These are phyloP conservation scores for Lumbricus terrestris DNA, from an alignment of 2,888 invertebrate genomes.

Conservation along the genomic window DNA sequence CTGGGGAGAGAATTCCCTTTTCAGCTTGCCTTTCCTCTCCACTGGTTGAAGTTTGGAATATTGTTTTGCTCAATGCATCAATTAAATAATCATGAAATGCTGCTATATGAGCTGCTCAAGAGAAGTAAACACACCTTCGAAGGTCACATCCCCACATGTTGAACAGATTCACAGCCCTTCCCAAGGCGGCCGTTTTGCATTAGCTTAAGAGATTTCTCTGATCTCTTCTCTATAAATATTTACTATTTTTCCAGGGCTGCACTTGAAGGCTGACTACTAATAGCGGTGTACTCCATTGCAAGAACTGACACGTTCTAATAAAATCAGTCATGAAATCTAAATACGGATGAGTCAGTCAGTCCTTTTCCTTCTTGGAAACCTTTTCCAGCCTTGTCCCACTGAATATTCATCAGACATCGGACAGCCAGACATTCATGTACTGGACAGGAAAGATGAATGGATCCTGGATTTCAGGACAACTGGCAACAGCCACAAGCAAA, in stretches of 20 bases:
- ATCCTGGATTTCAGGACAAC: neutral
- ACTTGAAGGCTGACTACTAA: no score
- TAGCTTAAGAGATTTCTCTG: no score
- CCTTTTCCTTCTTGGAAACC: neutral
- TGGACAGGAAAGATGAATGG: neutral
- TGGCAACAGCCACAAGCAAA: neutral
- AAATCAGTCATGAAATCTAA: neutral
- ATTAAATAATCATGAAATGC: no score
- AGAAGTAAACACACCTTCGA: no score
- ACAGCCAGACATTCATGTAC: neutral
- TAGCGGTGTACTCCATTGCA: neutral
- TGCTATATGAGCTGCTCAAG: no score
- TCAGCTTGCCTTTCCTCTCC: no score
- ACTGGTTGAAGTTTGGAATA: no score
- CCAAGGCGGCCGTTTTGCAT: no score
- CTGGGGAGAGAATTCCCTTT: no score
- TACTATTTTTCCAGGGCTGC: neutral
- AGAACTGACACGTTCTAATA: neutral
- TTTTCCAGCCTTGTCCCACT: neutral
- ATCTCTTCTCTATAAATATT: neutral
- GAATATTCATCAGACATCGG: neutral
- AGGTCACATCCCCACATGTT: no score
- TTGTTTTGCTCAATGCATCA: no score
- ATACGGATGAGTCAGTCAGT: neutral
- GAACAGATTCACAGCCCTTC: no score